Base-by-base conservation (phyloP, 2,888 invertebrate species). In the Coremacera marginata region DNA sequence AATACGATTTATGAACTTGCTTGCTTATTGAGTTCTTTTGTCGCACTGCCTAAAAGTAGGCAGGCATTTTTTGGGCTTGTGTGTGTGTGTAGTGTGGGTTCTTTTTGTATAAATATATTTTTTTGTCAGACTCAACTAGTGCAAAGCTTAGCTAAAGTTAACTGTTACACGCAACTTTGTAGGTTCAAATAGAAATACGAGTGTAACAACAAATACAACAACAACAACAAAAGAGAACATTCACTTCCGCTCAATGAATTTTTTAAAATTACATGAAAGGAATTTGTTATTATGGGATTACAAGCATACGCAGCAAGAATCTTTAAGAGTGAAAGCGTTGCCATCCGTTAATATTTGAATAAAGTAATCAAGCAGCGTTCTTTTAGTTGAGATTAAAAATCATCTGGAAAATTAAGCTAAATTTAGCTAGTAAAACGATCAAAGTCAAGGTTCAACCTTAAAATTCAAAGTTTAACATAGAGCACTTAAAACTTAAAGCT, bases 201-300 rank as follows among this genome's bases (percentile, higher is more conserved):
- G n/a, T 34, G 16, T 34, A 65, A 52, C 52, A 19, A 55, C 37
- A 65, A 37, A 0, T 11, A 27, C 31, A 63, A 27, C 63, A 19
- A 65, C 60, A 60, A n/a, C 31, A 65, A 34, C 31, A 63, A 37
- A 31, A 65, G 16, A 27, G 60, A 67, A 67, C 67, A 22, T 71
- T 76, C 22, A 73, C 76, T 76, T 78, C 70, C 72, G 72, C 68
- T 60, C 78, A 60, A 25, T 77, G 77, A 75, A 77, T 80, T 76
- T 76, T 78, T 78, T 81, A 77, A 80, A 82, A 82, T 81, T 81
- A 77, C 77, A 80, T 77, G 81, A 78, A 80, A 82, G 78, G 80
- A 81, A 80, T 82, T 82, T 80, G 80, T 81, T 82, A 80, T 82
- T 81, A 81, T 80, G 80, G 81, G 80, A 81, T 82, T 81, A 81